These are phyloP conservation scores for Syngnathus floridae DNA, from an alignment of 2,113 vertebrate genomes.

Conservation along the genomic window DNA sequence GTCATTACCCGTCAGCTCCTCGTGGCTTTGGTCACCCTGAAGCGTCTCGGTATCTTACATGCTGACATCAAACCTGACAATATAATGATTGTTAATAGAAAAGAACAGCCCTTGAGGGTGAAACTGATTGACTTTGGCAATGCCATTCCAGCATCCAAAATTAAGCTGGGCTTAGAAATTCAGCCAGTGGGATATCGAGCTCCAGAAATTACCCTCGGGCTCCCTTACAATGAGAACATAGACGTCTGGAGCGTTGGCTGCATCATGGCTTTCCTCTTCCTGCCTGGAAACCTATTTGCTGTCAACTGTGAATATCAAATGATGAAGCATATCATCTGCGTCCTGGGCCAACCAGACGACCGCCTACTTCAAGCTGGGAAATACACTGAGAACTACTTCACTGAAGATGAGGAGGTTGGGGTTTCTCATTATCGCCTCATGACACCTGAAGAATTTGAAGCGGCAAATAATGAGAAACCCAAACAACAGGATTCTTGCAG, in stretches of 20 bases:
- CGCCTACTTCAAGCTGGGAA: not conserved
- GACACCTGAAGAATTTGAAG: not conserved
- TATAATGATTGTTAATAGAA: slow-evolving; percentile 8
- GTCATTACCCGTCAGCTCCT: slow-evolving; percentile 6
- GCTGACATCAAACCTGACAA: slow-evolving; percentile 14
- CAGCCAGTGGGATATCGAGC: slow-evolving; percentile 6
- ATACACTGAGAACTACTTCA: slow-evolving; percentile 7
- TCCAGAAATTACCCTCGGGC: slow-evolving; percentile 6
- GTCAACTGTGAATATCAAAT: slow-evolving; percentile 7
- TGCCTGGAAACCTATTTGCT: not conserved
- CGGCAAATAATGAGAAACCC: slow-evolving; percentile 1
- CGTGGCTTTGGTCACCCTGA: slow-evolving; percentile 6
- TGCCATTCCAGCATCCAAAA: not conserved
- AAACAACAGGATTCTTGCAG: not conserved
- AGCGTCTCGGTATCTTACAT: slow-evolving; percentile 1
- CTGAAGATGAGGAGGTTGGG: not conserved
- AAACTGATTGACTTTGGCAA: slow-evolving; percentile 13
- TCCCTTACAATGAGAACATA: slow-evolving; percentile 1
- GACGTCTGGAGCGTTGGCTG: slow-evolving; percentile 10
- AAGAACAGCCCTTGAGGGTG: slow-evolving; percentile 6
- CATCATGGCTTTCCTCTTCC: slow-evolving; percentile 8
- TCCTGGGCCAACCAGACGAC: slow-evolving; percentile 6
- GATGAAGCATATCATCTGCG: slow-evolving; percentile 1
- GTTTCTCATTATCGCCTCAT: not conserved
- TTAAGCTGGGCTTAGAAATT: slow-evolving; percentile 1